phyloP scores from a whole-genome alignment of 2,113 vertebrate species.

The Actinemys pallida region DNA sequence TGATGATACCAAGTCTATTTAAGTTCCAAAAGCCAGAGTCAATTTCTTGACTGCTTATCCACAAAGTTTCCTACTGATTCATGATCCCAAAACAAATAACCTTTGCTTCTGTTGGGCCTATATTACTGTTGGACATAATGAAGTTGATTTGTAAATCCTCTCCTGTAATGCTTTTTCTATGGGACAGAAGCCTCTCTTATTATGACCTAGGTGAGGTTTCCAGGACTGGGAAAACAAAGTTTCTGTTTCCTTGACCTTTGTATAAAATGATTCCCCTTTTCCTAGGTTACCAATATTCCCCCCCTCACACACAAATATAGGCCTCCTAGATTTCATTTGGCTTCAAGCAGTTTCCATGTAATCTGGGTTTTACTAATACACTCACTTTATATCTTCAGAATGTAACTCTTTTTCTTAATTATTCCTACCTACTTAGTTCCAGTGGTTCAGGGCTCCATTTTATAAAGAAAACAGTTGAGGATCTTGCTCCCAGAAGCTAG shows the following conservation, averaged over 20 bases:
- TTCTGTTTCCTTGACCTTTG: neutral
- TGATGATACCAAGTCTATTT: neutral
- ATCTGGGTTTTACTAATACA: neutral
- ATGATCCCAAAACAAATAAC: neutral
- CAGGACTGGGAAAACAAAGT: neutral
- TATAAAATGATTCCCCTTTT: neutral
- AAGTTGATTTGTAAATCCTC: neutral
- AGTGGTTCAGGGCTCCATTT: neutral
- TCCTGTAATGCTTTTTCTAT: neutral
- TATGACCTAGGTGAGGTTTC: neutral
- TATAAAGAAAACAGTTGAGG: neutral
- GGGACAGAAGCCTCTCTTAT: neutral
- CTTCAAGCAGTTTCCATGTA: neutral
- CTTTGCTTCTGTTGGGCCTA: neutral
- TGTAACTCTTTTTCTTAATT: neutral
- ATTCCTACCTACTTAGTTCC: neutral
- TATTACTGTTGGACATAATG: neutral
- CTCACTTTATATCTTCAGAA: neutral
- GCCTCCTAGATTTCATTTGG: neutral
- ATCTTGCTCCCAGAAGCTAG: neutral
- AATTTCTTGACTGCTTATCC: neutral
- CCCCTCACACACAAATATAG: neutral
- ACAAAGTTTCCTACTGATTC: neutral
- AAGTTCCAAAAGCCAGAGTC: neutral
- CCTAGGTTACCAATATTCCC: neutral